phyloP scores from a whole-genome alignment of 2,888 invertebrate species.

The Ichneumoninae sp. region DNA sequence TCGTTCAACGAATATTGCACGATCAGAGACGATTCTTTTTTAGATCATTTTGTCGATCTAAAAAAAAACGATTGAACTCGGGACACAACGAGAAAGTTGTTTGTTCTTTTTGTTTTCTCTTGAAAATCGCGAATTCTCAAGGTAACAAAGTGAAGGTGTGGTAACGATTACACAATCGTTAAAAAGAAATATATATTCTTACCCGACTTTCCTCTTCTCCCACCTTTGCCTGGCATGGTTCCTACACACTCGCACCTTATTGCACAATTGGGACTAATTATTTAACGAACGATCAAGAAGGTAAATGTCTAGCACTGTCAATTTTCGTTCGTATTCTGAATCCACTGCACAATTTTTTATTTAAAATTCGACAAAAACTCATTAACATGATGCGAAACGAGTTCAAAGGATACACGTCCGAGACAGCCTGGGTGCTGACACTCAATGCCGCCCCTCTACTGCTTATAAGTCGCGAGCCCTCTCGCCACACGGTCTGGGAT shows the following conservation, averaged over 20 bases:
- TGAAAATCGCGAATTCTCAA: neutral
- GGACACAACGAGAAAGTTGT: neutral
- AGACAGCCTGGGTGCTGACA: conserved; percentile 82
- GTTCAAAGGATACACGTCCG: conserved; percentile 81
- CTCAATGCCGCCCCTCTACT: conserved; percentile 62
- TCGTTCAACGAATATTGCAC: neutral
- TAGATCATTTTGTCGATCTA: neutral
- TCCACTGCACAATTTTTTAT: conserved; percentile 90
- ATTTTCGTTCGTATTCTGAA: conserved; percentile 89
- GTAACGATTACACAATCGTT: conserved; percentile 39
- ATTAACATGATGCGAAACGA: conserved; percentile 88
- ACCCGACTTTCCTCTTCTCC: conserved; percentile 91
- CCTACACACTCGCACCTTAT: conserved; percentile 80
- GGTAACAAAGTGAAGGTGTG: conserved; percentile 9
- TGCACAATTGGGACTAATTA: conserved; percentile 86
- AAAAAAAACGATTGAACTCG: neutral
- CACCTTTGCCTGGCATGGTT: conserved; percentile 91
- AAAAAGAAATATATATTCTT: conserved; percentile 77
- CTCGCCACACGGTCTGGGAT: neutral
- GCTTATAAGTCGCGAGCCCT: neutral
- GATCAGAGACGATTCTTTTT: neutral
- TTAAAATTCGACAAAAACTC: conserved; percentile 89
- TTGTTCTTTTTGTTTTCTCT: neutral
- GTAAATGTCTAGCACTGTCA: conserved; percentile 90
- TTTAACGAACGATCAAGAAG: conserved; percentile 90